phyloP scores from a whole-genome alignment of 2,797 vertebrate genomes.

The Myripristis jacobus region DNA sequence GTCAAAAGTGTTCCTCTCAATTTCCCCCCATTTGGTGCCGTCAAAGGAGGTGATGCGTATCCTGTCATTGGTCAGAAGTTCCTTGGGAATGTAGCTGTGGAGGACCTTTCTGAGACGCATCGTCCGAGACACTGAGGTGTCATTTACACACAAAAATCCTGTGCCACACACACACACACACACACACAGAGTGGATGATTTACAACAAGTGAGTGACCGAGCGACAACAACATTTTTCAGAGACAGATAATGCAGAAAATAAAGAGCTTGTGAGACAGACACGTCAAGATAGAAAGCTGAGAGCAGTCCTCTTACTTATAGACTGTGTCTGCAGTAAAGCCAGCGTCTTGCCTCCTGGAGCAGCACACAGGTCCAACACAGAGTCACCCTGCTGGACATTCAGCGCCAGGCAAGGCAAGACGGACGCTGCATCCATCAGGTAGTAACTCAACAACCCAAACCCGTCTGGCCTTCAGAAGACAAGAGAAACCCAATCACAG shows the following conservation, averaged over 20 bases:
- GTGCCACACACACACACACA: slow-evolving; percentile 3
- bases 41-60: slow-evolving; percentile 87
- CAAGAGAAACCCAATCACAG: not conserved
- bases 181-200: slow-evolving; percentile 10
- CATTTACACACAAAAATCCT: slow-evolving; percentile 90
- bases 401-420: slow-evolving; percentile 92
- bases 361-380: slow-evolving; percentile 94
- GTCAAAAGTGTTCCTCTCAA: slow-evolving; percentile 86
- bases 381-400: slow-evolving; percentile 82
- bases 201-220: not conserved
- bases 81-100: slow-evolving; percentile 85
- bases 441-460: slow-evolving; percentile 88
- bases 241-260: not conserved
- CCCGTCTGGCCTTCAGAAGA: slow-evolving; percentile 79
- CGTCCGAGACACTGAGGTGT: slow-evolving; percentile 86
- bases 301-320: slow-evolving; percentile 82
- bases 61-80: slow-evolving; percentile 68
- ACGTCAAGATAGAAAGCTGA: not conserved
- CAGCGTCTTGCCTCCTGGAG: slow-evolving; percentile 93
- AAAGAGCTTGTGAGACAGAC: too few relatives aligned
- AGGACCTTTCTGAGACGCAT: slow-evolving; percentile 84
- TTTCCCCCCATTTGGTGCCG: slow-evolving; percentile 87
- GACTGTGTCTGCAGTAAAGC: slow-evolving; percentile 89
- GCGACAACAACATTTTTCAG: not conserved
- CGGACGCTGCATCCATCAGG: slow-evolving; percentile 93